These are phyloP conservation scores for Hemibagrus guttatus DNA, from an alignment of 2,797 vertebrate species.

Conservation along the genomic window DNA sequence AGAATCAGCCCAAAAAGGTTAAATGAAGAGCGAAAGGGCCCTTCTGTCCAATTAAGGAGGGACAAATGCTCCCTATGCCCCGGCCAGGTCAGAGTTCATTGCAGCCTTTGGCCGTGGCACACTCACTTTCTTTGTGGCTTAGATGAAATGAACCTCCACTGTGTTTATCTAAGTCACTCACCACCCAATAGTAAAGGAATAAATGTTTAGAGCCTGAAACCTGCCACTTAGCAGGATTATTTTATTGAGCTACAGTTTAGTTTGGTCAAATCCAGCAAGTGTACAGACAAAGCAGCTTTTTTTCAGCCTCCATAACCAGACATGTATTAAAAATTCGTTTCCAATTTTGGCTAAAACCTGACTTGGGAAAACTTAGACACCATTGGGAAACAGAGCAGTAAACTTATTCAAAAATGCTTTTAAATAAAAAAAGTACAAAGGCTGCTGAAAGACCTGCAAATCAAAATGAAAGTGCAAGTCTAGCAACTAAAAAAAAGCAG, in stretches of 20 bases:
- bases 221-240: constrained; percentile 76
- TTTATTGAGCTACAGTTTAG: constrained; percentile 67
- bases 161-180: constrained; percentile 82
- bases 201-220: constrained; percentile 72
- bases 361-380: background rate
- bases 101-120: constrained; percentile 76
- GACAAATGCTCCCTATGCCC: constrained; percentile 81
- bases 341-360: constrained; percentile 40
- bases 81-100: constrained; percentile 75
- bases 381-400: constrained; percentile 29
- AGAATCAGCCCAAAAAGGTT: constrained; percentile 78
- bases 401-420: constrained; percentile 39
- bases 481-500: constrained; percentile 49
- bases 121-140: constrained; percentile 79
- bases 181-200: constrained; percentile 70
- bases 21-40: constrained; percentile 82
- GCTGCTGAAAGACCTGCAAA: constrained; percentile 29
- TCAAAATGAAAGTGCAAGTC: constrained; percentile 55
- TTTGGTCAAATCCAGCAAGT: constrained; percentile 40
- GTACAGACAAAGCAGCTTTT: constrained; percentile 13
- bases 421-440: constrained; percentile 40
- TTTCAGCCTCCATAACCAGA: constrained; percentile 18
- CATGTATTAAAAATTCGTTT: constrained; percentile 26
- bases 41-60: constrained; percentile 86
- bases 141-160: constrained; percentile 80